Evolutionary conservation across 2,888 invertebrate genomes (phyloP), one percentile per base, ranked within the genome.

Genomic region (Lepidochrysops patricia): DNA sequence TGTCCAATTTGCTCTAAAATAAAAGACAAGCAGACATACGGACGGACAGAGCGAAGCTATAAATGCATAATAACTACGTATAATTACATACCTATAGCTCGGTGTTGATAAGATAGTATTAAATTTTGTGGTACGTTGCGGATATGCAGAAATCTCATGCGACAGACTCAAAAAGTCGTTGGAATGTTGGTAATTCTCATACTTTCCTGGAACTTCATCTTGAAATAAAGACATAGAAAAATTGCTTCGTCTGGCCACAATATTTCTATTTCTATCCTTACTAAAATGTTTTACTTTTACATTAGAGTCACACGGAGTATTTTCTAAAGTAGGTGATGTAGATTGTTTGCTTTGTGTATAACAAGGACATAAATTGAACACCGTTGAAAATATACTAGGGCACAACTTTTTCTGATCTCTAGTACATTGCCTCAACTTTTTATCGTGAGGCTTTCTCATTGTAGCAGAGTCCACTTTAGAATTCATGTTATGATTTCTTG

Each of bases 31-130:
- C n/a, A n/a, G n/a, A n/a, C n/a, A n/a, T n/a, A n/a, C n/a, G n/a
- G n/a, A n/a, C n/a, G n/a, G n/a, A n/a, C n/a, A n/a, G n/a, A n/a
- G n/a, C n/a, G n/a, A n/a, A n/a, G n/a, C n/a, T n/a, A n/a, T n/a
- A n/a, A n/a, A n/a, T n/a, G n/a, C n/a, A n/a, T n/a, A n/a, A n/a
- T n/a, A n/a, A n/a, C n/a, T n/a, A n/a, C n/a, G n/a, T n/a, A 57
- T 58, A 62, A 70, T 75, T 73, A 72, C 71, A 71, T 76, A 72
- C 71, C 68, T 72, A 49, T 71, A 67, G 64, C 69, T 68, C 62
- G 63, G 61, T 19, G 43, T 43, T 43, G 43, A 43, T 9, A 43
- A 43, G 23, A 23, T 19, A 13, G 43, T 43, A 43, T 67, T 57
- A 6, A 12, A n/a, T 29, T 48, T 57, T 29, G 29, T 48, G 43